A percentile compares a stretch with the other conserved stretches of the same genome.
Evolutionary conservation across 2,888 invertebrate genomes (phyloP).

Genomic region (Acanthosoma haemorrhoidale): DNA sequence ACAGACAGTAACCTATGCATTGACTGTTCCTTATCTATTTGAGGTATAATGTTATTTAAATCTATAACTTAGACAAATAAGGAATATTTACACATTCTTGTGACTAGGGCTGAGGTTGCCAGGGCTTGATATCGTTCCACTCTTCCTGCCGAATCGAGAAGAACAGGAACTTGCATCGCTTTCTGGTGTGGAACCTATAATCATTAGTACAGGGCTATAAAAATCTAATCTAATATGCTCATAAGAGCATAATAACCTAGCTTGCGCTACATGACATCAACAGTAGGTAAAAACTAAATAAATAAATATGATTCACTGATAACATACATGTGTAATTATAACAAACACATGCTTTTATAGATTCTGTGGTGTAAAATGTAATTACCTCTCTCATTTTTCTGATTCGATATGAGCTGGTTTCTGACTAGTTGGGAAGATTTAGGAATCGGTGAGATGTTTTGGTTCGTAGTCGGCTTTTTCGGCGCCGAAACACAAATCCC

Average conservation of each 20-base stretch:
- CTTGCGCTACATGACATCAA: neutral
- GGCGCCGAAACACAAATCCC: conserved; percentile 26
- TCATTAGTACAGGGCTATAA: conserved; percentile 1
- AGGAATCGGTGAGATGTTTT: conserved; percentile 35
- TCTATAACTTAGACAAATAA: too few species aligned
- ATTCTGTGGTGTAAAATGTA: too few species aligned
- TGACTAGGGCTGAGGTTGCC: conserved; percentile 28
- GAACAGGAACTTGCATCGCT: conserved; percentile 28
- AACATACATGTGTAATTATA: neutral
- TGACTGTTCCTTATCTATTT: too few species aligned
- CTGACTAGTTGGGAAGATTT: conserved; percentile 38
- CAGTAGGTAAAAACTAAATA: too few species aligned
- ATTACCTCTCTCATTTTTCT: conserved; percentile 29
- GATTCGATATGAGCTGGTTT: conserved; percentile 26
- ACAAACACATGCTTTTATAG: conserved; percentile 11
- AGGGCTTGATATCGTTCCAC: conserved; percentile 15
- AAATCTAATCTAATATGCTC: conserved; percentile 12
- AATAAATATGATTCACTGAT: neutral
- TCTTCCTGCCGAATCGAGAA: conserved; percentile 13
- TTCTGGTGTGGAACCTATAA: conserved; percentile 28
- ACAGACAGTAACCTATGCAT: too few species aligned
- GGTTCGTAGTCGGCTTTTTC: conserved; percentile 31
- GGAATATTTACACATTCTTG: conserved; percentile 26
- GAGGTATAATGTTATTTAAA: too few species aligned
- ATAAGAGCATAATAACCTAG: conserved; percentile 18